phyloP scores from a whole-genome alignment of 2,113 vertebrate species.

The Calidris pygmaea region DNA sequence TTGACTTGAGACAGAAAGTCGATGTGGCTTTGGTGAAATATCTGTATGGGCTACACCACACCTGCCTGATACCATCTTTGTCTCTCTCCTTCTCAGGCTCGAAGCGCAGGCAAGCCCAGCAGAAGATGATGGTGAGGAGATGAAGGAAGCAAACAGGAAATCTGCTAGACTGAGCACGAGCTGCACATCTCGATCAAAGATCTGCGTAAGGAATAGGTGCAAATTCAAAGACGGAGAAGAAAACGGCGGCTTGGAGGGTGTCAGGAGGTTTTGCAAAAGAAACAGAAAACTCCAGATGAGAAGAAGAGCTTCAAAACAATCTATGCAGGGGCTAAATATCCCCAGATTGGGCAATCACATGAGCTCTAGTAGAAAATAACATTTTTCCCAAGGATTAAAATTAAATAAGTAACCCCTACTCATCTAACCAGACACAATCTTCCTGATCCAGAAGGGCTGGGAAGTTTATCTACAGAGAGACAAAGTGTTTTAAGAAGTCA shows the following conservation, averaged over 20 bases:
- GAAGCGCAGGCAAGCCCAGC: not conserved
- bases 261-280: not conserved
- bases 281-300: not conserved
- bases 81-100: not conserved
- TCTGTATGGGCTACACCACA: not conserved
- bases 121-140: conserved; percentile 18
- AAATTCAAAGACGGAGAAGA: not conserved
- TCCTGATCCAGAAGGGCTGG: not conserved
- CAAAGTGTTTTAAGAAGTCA: not conserved
- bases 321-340: not conserved
- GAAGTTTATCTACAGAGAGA: not conserved
- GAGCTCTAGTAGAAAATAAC: not conserved
- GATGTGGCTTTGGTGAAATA: not conserved
- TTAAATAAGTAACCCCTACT: not conserved
- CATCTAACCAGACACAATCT: not conserved
- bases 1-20: not conserved
- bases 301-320: not conserved
- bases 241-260: rapidly evolving
- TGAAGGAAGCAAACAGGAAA: conserved; percentile 64
- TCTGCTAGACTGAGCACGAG: conserved; percentile 31
- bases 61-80: conserved; percentile 10
- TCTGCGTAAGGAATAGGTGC: not conserved
- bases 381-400: not conserved
- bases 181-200: not conserved
- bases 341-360: not conserved